Base-by-base conservation (phyloP, 1,140 invertebrate species). In the Zeugodacus cucurbitae region DNA sequence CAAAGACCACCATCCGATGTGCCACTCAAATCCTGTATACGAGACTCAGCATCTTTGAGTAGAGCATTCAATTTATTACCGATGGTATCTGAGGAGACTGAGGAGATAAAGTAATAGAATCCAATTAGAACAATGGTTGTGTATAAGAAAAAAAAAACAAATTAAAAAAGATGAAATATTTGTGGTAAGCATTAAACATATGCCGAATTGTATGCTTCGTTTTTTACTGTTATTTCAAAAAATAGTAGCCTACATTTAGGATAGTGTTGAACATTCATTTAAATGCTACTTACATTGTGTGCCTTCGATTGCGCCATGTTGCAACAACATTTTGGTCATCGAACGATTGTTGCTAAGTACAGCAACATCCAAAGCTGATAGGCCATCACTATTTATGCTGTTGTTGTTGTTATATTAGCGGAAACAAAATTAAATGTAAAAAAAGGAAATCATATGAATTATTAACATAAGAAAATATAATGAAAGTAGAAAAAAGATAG, bases 311-410 rank as follows among this genome's bases (percentile, higher is more conserved):
- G 97, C 98, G 70, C 98, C 98, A 92, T 97, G 97, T 88, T 96
- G 95, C 89, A 98, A 95, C 58, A 99, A 94, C 95, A 98, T 96
- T 93, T 97, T 98, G 82, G 97, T 97, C 91, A 99, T 95, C 59
- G 96, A 95, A 90, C 96, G 95, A 92, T 99, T 98, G 93, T 97
- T 97, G 90, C 96, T 97, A 91, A 99, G 94, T 29, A 98, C 97
- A 0, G 98, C 98, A 70, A 99, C 96, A 93, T 99, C 98, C 92
- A 99, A 93, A 0, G 97, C 96, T 22, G 97, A 98, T 74, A 99
- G 94, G 4, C 97, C 97, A 93, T 99, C 98, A 87, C 95, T 95
- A 93, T 98, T 99, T 88, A 98, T 95, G 92, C 97, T 97, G 94
- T n/a, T 48, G 41, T 41, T 20, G 20, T 41, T 1, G 2, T 17